Percentiles rank a stretch among this genome's conserved stretches.
Evolutionary conservation across 2,888 invertebrate genomes (phyloP).

Genomic region (Agonopterix alstromeriana): DNA sequence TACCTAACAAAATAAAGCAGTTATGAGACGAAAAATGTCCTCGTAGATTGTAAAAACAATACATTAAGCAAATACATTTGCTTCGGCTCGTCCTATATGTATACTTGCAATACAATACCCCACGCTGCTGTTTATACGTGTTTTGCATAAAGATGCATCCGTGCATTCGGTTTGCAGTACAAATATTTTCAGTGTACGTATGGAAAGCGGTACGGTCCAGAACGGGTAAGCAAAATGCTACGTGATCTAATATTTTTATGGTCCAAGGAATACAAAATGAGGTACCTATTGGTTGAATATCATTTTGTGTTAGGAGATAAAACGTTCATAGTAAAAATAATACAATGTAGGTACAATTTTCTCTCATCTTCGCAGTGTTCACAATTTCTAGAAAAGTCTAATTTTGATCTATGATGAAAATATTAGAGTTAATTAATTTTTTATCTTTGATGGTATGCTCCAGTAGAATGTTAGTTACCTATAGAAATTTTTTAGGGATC

Average conservation of each 20-base stretch:
- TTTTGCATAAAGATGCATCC: constrained; percentile 10
- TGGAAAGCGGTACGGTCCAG: constrained; percentile 8
- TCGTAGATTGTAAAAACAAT: background rate
- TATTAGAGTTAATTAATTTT: no score
- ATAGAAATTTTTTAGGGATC: no score
- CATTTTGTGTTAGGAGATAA: background rate
- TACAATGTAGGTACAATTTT: no score
- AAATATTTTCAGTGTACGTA: constrained; percentile 10
- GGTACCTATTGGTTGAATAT: background rate
- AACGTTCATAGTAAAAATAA: no score
- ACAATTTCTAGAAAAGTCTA: background rate
- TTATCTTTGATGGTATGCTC: no score
- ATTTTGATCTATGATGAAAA: no score
- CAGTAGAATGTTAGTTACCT: no score
- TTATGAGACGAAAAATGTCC: no score
- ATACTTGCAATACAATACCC: constrained; percentile 6
- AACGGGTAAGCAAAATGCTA: constrained; percentile 9
- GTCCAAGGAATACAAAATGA: constrained; percentile 2
- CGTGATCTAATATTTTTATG: constrained; percentile 10
- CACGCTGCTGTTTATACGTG: constrained; percentile 4
- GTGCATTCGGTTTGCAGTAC: constrained; percentile 11
- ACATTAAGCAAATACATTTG: constrained; percentile 2
- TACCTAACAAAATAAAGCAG: no score
- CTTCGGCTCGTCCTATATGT: background rate
- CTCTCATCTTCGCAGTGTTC: no score